These are phyloP conservation scores for Tamias sibiricus DNA, from an alignment of 2,113 vertebrate species.

Conservation along the genomic window DNA sequence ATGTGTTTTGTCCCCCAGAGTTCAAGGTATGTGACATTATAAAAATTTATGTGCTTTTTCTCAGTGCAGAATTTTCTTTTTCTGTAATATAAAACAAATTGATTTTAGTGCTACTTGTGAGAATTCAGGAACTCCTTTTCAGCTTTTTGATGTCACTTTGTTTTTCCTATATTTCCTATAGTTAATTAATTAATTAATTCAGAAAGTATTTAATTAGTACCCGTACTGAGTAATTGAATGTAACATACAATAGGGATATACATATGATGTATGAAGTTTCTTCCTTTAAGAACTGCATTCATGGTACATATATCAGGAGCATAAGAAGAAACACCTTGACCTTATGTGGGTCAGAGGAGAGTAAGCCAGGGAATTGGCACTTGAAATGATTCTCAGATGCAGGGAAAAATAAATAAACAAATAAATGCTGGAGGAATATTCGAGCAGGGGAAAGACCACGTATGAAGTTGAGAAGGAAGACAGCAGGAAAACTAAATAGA, in stretches of 20 bases:
- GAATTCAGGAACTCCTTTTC: background rate
- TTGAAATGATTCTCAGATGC: background rate
- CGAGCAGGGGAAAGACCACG: background rate
- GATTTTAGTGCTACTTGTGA: background rate
- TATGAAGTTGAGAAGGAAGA: background rate
- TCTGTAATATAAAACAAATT: conserved; percentile 25
- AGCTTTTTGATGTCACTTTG: background rate
- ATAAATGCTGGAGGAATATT: background rate
- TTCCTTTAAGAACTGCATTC: background rate
- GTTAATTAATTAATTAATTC: background rate
- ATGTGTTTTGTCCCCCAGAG: background rate
- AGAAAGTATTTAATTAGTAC: background rate
- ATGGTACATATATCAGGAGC: background rate
- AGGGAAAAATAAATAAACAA: background rate
- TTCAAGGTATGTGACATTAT: conserved; percentile 49
- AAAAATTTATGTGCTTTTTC: background rate
- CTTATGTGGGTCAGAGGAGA: background rate
- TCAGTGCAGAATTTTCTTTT: conserved; percentile 17
- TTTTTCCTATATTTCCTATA: background rate
- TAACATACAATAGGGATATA: background rate
- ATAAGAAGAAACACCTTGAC: background rate
- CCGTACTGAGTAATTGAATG: background rate
- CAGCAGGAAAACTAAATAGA: background rate
- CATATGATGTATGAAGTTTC: background rate
- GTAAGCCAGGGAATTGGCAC: background rate